phyloP scores from a whole-genome alignment of 2,888 invertebrate genomes.

The Eulithis prunata region DNA sequence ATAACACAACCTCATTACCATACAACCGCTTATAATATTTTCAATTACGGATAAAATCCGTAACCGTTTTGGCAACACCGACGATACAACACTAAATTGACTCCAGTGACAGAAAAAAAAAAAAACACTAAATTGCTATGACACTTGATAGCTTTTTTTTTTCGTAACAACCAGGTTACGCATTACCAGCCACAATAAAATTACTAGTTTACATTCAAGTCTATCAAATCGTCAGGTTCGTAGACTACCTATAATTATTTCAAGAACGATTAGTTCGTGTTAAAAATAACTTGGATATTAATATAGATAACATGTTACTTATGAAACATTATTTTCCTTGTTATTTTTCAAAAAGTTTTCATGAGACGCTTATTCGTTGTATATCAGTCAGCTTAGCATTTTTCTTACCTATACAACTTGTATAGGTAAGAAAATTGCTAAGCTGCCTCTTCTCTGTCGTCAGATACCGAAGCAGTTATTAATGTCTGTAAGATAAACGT shows the following conservation, averaged over 20 bases:
- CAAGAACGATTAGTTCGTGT: background rate
- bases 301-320: slow-evolving; percentile 16
- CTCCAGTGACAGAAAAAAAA: too few species aligned
- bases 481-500: slow-evolving; percentile 61
- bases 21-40: slow-evolving; percentile 46
- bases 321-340: slow-evolving; percentile 18
- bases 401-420: too few species aligned
- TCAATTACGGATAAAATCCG: slow-evolving; percentile 37
- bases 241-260: background rate
- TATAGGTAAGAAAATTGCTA: slow-evolving; percentile 11
- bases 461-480: slow-evolving; percentile 51
- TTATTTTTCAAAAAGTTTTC: background rate
- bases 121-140: slow-evolving; percentile 37
- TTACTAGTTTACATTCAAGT: background rate
- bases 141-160: slow-evolving; percentile 8
- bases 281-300: slow-evolving; percentile 29
- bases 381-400: too few species aligned
- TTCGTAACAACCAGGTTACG: slow-evolving; percentile 4
- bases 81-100: slow-evolving; percentile 34
- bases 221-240: slow-evolving; percentile 2
- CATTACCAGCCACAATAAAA: slow-evolving; percentile 5
- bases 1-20: slow-evolving; percentile 46
- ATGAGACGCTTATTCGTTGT: background rate
- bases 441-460: slow-evolving; percentile 18
- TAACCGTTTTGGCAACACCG: slow-evolving; percentile 31